Base-by-base conservation (phyloP, 2,888 invertebrate genomes). In the Aricia artaxerxes region DNA sequence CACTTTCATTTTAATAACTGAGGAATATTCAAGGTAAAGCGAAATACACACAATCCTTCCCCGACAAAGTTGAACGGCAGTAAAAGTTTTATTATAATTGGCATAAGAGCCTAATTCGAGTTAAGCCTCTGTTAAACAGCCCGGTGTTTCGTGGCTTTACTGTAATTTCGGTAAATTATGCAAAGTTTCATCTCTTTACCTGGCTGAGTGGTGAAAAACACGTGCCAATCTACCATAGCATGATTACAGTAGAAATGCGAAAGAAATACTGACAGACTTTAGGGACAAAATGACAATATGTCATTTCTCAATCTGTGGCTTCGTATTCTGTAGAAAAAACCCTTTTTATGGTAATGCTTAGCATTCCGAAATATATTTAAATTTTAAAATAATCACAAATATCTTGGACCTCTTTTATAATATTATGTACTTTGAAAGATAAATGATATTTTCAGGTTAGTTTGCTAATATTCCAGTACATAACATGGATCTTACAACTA, bases 41-140 rank as follows among this genome's bases (percentile, higher is more conserved):
- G 40, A 73, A 69, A 69, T 69, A 73, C n/a, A 73, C 40, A 44
- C 73, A 40, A 73, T 73, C 73, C 44, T 73, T 44, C 44, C 53
- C 35, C 13, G 7, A 57, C 76, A 57, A 76, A 76, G 76, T 76
- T 49, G 57, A 16, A 76, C 76, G 53, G 76, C 53, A 49, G 53
- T 76, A 57, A 53, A 76, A 76, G 13, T 35, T 76, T 76, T 53
- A 76, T 53, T 76, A 31, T 73, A 73, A 73, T 73, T 44, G 44
- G 44, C 40, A 44, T 73, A 44, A 73, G 73, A 44, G 44, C 73
- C 44, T 44, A 73, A 73, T 44, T 73, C 64, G 49, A 79, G 80
- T 78, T 73, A 78, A 81, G 75, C 61, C 69, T 78, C 61, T 78
- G 35, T 73, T 44, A 49, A 61, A 69, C 69, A 35, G 6, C 35